Base-by-base conservation (phyloP, 2,888 invertebrate species). In the Aplocera efformata region DNA sequence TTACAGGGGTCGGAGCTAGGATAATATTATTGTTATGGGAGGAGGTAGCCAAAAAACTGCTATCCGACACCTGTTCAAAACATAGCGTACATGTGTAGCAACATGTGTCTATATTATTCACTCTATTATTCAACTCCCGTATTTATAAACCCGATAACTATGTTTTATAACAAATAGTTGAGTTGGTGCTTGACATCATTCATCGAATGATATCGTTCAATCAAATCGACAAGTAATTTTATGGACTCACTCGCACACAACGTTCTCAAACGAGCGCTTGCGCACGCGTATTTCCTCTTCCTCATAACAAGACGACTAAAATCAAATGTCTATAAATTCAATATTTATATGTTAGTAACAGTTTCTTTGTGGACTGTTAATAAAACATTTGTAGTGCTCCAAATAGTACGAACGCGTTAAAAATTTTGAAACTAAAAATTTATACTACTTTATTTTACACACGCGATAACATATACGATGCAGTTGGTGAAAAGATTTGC, bases 401-500 rank as follows among this genome's bases (percentile, higher is more conserved):
- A 17, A 17, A 17, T 17, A 17, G 13, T 2, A 5, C 13, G 5
- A 2, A 17, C 13, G 13, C 13, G 13, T 17, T 17, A 3, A 5
- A 2, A 17, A 17, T 17, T 17, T 17, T 17, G 3, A 2, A 3
- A 17, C 5, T 5, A 17, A 17, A 17, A 17, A 3, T 3, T 17
- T 5, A 17, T 17, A 3, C 13, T 5, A 33, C 6, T 28, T 26
- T 22, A 9, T 34, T 30, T 37, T 17, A 17, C 13, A 17, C 5
- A 3, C 21, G 27, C 22, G 41, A 42, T 42, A 40, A 49, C 31
- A 26, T 26, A 45, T 10, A 30, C 24, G 45, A 81, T 81, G 80
- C 75, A 74, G 50, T 52, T 61, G 43, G 30, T 62, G 6, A 41
- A 66, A 10, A 74, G 79, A 34, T 60, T 72, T 8, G 29, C 61